Base-by-base conservation (phyloP, 2,797 vertebrate genomes). In the Scarus forsteni region DNA sequence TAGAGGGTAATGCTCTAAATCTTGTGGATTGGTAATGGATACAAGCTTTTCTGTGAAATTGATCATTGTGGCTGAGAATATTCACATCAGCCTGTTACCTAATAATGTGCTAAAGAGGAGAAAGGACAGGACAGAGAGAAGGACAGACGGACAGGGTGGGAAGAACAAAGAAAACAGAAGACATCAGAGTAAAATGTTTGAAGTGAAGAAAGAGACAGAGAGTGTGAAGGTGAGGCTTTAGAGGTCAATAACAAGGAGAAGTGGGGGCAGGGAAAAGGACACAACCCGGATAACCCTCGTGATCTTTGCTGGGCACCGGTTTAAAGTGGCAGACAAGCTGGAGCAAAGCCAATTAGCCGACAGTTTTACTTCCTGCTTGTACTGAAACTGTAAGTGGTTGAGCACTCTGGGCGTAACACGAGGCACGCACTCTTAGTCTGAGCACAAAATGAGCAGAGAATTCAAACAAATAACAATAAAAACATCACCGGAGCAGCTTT, bases 331-430 rank as follows among this genome's bases (percentile, higher is more conserved):
- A 77, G 81, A 79, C 66, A 75, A 86, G 70, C 81, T 92, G 89
- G 87, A 87, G 80, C 36, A 91, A 93, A 93, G 86, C 92, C 89
- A 92, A 89, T 93, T 90, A 93, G 70, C 66, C 61, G 71, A 75
- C 56, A 83, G 71, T 72, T 87, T 88, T 77, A 84, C 64, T 63
- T 66, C 58, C 58, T 3, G 42, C 73, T 81, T 89, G 74, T 50
- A 46, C 15, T 72, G 73, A 87, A 81, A 62, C 10, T 27, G 59
- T 80, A 84, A 88, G 82, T 60, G 74, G 74, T 51, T 62, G 72
- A 1, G 1, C 13, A 15, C 9, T 5, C 51, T 46, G 6, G 42
- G 34, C n/a, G 14, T 7, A 52, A 0, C 38, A 40, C 10, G 15
- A 48, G 12, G 9, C 3, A 48, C 3, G 7, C 34, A 50, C 13